Conservation (phyloP, 2,888 invertebrate species). For the Meta bourneti region DNA sequence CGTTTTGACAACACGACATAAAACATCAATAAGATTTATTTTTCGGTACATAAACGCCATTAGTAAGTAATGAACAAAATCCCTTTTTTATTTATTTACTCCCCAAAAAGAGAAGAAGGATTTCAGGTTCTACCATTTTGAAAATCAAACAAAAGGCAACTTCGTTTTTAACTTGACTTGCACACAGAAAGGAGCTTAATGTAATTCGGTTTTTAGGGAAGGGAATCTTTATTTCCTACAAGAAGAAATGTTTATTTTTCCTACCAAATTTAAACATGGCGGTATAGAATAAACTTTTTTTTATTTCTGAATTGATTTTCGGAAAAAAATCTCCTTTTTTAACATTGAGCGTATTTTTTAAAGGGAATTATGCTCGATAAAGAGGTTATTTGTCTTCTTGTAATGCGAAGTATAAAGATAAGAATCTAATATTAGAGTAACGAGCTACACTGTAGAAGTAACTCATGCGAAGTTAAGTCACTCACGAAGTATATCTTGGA, state of each 20-base stretch:
- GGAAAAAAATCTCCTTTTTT: not conserved
- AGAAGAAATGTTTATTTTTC: not conserved
- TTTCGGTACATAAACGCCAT: not conserved
- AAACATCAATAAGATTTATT: no score
- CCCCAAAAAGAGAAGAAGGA: not conserved
- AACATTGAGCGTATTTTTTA: no score
- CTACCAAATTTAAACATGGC: not conserved
- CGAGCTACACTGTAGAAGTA: no score
- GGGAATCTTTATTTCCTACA: not conserved
- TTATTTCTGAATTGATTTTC: not conserved
- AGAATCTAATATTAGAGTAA: no score
- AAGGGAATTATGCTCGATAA: no score
- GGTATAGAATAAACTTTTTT: not conserved
- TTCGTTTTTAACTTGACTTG: not conserved
- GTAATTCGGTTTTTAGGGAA: not conserved
- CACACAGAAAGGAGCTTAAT: not conserved
- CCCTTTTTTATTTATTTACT: not conserved
- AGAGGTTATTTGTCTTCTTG: no score
- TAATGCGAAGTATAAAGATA: no score
- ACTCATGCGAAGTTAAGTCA: no score
- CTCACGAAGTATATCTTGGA: no score
- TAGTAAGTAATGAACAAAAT: not conserved
- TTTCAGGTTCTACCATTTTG: not conserved
- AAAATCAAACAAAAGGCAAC: not conserved
- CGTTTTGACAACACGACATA: no score